A percentile compares a stretch with the other conserved stretches of the same genome.
Evolutionary conservation across 2,113 vertebrate species (phyloP).

Genomic region (Rhagologus leucostigma): DNA sequence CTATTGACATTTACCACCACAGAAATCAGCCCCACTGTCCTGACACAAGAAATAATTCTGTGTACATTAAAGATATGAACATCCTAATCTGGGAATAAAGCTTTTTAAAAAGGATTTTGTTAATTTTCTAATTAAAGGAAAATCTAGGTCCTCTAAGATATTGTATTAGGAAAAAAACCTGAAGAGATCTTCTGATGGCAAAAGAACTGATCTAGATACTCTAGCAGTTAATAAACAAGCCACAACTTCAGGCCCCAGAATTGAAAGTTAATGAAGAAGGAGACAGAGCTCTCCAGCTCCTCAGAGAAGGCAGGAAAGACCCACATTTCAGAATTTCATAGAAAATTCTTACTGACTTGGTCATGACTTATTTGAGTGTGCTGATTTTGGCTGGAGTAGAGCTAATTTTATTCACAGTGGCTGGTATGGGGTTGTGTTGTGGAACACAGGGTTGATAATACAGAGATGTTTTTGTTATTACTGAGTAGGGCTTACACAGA

Average conservation of each 20-base stretch:
- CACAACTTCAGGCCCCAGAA: background rate
- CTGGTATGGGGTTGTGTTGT: background rate
- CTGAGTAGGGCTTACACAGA: background rate
- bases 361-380: background rate
- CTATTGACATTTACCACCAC: background rate
- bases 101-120: accelerated
- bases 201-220: background rate
- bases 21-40: background rate
- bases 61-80: background rate
- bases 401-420: background rate
- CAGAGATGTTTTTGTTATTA: background rate
- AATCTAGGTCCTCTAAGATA: background rate
- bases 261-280: background rate
- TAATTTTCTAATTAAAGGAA: background rate
- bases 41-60: background rate
- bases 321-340: background rate
- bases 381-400: background rate
- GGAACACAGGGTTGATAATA: background rate
- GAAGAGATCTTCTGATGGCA: background rate
- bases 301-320: background rate
- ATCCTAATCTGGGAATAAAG: background rate
- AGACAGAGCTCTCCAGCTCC: background rate
- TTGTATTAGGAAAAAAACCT: background rate
- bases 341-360: background rate
- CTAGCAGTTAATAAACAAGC: background rate